Conservation (phyloP, 2,113 vertebrate species). For the Sceloporus undulatus region DNA sequence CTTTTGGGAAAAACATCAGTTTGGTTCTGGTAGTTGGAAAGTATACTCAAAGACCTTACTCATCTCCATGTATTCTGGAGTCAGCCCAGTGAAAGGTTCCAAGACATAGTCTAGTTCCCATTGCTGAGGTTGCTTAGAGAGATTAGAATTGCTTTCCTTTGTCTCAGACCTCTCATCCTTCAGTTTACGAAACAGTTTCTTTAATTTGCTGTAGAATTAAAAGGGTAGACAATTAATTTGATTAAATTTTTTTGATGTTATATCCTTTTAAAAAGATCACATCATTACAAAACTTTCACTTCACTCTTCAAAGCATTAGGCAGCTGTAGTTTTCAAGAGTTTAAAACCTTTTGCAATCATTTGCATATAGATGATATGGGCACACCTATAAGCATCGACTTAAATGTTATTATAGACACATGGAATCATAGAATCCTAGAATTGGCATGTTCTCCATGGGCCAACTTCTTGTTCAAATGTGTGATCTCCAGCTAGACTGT, state of each 20-base stretch:
- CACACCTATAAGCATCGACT: too few species aligned
- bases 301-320: neutral
- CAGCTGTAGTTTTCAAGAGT: neutral
- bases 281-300: neutral
- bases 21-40: neutral
- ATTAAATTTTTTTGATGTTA: neutral
- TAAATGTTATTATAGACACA: too few species aligned
- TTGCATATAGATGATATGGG: too few species aligned
- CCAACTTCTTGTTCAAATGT: too few species aligned
- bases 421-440: too few species aligned
- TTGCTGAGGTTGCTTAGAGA: slow-evolving; percentile 84
- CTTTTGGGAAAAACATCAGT: neutral
- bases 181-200: slow-evolving; percentile 92
- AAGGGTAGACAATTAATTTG: slow-evolving; percentile 6
- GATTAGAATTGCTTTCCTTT: slow-evolving; percentile 77
- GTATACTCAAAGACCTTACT: slow-evolving; percentile 79
- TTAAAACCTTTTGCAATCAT: too few species aligned
- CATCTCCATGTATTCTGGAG: slow-evolving; percentile 99
- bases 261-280: neutral
- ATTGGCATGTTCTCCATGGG: too few species aligned
- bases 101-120: slow-evolving; percentile 91
- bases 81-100: slow-evolving; percentile 93
- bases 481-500: too few species aligned
- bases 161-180: slow-evolving; percentile 84
- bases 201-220: slow-evolving; percentile 87